phyloP scores from a whole-genome alignment of 2,113 vertebrate genomes.

The chimpanzee (Pan troglodytes) region NHGRI_mPanTro3-v2.1_pri NC_072401.2:24447001-24447500 shows the following conservation, averaged over 20 bases:
- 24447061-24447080: background rate
- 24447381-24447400: background rate
- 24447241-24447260: background rate
- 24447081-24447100: background rate
- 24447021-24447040: background rate
- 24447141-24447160: background rate
- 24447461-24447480: background rate
- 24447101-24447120: background rate
- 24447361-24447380: background rate
- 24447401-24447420: background rate
- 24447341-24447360: background rate
- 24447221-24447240: background rate
- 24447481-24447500: background rate
- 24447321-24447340: background rate
- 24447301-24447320: background rate
- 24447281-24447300: background rate
- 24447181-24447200: background rate
- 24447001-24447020: background rate
- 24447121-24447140: background rate
- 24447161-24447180: background rate
- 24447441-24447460: background rate
- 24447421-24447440: background rate
- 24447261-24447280: background rate
- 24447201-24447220: constrained; percentile 15
- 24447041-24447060: background rate